A percentile compares a stretch with the other conserved stretches of the same genome.
These are phyloP conservation scores for Cyrtorhinus lividipennis DNA, from an alignment of 1,140 invertebrate genomes.

Conservation along the genomic window DNA sequence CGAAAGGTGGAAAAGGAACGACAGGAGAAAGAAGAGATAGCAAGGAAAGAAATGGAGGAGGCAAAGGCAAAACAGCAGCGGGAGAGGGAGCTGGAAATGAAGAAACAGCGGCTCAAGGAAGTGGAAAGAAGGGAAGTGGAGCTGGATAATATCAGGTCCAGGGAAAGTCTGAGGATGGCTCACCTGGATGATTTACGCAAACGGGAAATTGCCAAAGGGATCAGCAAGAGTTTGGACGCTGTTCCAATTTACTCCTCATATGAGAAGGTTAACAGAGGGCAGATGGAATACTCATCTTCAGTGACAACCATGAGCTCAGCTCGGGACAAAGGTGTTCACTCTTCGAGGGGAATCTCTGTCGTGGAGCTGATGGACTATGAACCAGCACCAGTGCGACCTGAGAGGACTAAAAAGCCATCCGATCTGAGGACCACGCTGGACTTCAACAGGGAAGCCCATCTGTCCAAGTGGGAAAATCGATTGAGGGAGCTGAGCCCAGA, in stretches of 20 bases:
- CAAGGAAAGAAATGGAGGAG: slow-evolving; percentile 21
- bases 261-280: not conserved
- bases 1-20: slow-evolving; percentile 23
- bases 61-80: not conserved
- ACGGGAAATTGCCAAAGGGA: not conserved
- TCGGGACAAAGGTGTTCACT: not conserved
- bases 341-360: slow-evolving; percentile 1
- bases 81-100: slow-evolving; percentile 3
- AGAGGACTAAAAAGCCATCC: not conserved
- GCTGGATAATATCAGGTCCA: not conserved
- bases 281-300: not conserved
- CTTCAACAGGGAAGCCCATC: not conserved
- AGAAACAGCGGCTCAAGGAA: not conserved
- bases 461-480: not conserved
- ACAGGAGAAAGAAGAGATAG: slow-evolving; percentile 22
- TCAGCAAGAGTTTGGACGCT: not conserved
- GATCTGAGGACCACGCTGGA: not conserved
- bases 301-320: not conserved
- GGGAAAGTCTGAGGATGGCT: not conserved
- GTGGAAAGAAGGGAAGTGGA: not conserved
- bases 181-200: not conserved
- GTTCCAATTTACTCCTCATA: not conserved
- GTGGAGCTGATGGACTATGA: slow-evolving; percentile 4
- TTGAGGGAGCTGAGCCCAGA: not conserved
- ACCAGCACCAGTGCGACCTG: not conserved